Evolutionary conservation across 35 echinoderm and acorn worm species (phyloP).

Genomic region (Apostichopus californicus): DNA sequence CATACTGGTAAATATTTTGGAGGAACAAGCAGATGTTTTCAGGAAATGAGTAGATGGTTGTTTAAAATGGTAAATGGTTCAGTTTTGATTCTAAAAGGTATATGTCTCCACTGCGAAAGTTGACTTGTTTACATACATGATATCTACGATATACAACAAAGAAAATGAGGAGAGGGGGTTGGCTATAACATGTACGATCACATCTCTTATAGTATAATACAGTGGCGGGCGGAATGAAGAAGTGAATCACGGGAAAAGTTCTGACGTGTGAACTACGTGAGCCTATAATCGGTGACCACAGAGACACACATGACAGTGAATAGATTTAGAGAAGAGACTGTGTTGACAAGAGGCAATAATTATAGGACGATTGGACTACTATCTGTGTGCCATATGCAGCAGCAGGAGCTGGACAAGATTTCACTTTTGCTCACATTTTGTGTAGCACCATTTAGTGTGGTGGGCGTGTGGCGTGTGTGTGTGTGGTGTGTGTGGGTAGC

Average conservation of each 20-base stretch:
- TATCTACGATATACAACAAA: not conserved
- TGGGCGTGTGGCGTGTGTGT: not conserved
- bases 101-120: not conserved
- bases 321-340: not conserved
- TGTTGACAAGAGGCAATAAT: not conserved
- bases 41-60: not conserved
- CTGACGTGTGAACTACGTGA: not conserved
- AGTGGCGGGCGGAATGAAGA: not conserved
- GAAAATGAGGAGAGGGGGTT: not conserved
- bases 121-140: not conserved
- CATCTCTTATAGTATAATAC: no score
- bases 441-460: constrained; percentile 12
- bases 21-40: not conserved
- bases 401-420: not conserved
- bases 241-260: not conserved
- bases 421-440: not conserved
- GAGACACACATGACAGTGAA: not conserved
- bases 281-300: not conserved
- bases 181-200: no score
- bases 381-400: not conserved
- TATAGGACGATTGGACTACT: not conserved
- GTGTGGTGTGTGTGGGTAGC: no score
- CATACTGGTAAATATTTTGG: not conserved
- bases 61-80: not conserved
- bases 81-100: not conserved